phyloP scores from a whole-genome alignment of 2,888 invertebrate species.

The Chloromyia formosa region DNA sequence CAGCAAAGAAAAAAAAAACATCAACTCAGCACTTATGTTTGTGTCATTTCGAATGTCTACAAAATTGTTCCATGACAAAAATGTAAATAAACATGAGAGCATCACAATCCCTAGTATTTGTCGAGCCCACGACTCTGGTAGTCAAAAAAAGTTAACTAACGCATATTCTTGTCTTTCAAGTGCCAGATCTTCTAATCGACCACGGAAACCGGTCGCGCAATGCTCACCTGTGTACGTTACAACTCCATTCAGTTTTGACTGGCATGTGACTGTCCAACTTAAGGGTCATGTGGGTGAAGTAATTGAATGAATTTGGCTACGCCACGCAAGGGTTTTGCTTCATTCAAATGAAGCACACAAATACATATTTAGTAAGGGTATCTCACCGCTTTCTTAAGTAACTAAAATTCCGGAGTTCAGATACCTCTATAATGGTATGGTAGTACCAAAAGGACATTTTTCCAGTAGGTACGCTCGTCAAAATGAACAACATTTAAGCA shows the following conservation, averaged over 20 bases:
- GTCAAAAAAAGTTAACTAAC: constrained; percentile 17
- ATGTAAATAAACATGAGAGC: constrained; percentile 31
- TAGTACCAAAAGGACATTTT: not conserved
- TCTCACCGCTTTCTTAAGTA: too few species aligned
- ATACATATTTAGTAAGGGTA: too few species aligned
- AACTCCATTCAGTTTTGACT: constrained; percentile 30
- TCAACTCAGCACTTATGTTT: constrained; percentile 37
- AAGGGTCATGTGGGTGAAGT: not conserved
- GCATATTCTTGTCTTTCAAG: constrained; percentile 35
- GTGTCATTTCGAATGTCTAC: constrained; percentile 39
- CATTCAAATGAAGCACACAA: too few species aligned
- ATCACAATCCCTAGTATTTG: constrained; percentile 8
- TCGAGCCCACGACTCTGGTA: constrained; percentile 20
- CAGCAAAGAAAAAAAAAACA: constrained; percentile 10
- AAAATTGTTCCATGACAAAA: constrained; percentile 19
- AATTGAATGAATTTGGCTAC: not conserved
- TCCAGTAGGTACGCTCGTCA: not conserved
- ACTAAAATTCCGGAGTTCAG: too few species aligned
- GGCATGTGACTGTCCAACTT: not conserved
- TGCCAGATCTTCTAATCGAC: constrained; percentile 34
- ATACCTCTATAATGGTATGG: not conserved
- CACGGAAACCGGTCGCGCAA: constrained; percentile 22
- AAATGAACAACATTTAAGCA: not conserved
- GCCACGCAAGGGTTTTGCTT: too few species aligned
- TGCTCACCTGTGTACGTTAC: constrained; percentile 26